Conservation (phyloP, 2,888 invertebrate species). For the Brachypterus glaber region DNA sequence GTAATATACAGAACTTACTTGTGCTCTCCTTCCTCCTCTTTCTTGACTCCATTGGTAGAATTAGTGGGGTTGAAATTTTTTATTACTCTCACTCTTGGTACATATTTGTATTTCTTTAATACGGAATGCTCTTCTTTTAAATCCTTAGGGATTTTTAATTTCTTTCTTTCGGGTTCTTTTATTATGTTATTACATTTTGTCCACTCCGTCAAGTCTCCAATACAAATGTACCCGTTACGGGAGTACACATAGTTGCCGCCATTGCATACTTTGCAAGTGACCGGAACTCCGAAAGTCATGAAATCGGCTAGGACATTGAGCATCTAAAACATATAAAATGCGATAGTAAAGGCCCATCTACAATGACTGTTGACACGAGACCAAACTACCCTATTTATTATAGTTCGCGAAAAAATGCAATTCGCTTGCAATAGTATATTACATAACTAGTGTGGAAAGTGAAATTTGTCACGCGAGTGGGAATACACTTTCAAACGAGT, state of each 20-base stretch:
- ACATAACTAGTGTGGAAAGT: too few relatives aligned
- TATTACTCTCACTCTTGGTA: constrained; percentile 49
- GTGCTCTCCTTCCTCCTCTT: constrained; percentile 28
- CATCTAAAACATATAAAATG: too few relatives aligned
- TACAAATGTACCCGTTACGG: constrained; percentile 73
- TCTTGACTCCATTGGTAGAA: constrained; percentile 20
- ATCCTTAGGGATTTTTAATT: constrained; percentile 59
- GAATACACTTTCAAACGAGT: too few relatives aligned
- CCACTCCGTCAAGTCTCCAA: constrained; percentile 72
- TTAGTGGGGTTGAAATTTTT: constrained; percentile 46
- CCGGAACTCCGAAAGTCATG: constrained; percentile 79
- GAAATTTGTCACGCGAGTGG: too few relatives aligned
- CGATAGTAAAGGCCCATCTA: too few relatives aligned
- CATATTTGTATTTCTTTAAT: constrained; percentile 53
- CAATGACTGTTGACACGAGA: too few relatives aligned
- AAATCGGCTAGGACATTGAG: constrained; percentile 72
- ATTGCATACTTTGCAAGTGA: constrained; percentile 70
- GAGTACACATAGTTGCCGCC: constrained; percentile 59
- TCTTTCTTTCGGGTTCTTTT: constrained; percentile 60
- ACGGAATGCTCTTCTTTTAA: constrained; percentile 48
- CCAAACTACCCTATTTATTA: too few relatives aligned
- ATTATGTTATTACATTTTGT: constrained; percentile 67
- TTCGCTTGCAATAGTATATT: too few relatives aligned
- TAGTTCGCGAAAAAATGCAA: too few relatives aligned
- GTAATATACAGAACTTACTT: constrained; percentile 32